These are phyloP conservation scores for Caenorhabditis sp. DNA, from an alignment of 2,888 invertebrate genomes.

Conservation along the genomic window DNA sequence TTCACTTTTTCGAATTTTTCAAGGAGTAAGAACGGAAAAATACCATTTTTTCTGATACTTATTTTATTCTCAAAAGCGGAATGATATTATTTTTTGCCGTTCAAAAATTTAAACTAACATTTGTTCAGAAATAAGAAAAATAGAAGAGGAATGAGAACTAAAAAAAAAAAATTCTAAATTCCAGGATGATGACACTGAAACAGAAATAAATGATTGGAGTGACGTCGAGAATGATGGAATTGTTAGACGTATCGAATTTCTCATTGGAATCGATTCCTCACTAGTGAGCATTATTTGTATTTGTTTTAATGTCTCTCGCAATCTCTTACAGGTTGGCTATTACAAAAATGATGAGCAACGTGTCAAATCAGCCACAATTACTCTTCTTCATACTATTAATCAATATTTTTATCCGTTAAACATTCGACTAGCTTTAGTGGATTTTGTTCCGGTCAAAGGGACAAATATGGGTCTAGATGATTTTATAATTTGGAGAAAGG, in stretches of 20 bases:
- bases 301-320: not conserved
- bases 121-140: too few species aligned
- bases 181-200: constrained; percentile 35
- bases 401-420: constrained; percentile 49
- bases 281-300: constrained; percentile 23
- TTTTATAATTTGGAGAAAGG: constrained; percentile 48
- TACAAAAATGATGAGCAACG: constrained; percentile 39
- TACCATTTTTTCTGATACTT: too few species aligned
- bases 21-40: too few species aligned
- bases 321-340: constrained; percentile 34
- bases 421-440: constrained; percentile 43
- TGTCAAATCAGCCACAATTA: constrained; percentile 31
- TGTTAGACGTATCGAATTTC: constrained; percentile 30
- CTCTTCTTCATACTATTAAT: constrained; percentile 49
- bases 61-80: too few species aligned
- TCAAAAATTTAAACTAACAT: too few species aligned
- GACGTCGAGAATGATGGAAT: constrained; percentile 31
- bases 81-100: too few species aligned
- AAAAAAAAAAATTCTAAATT: not conserved
- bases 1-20: too few species aligned
- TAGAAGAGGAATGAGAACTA: too few species aligned
- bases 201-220: constrained; percentile 44
- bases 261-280: constrained; percentile 44
- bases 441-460: constrained; percentile 48
- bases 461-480: constrained; percentile 49